A percentile compares a stretch with the other conserved stretches of the same genome.
phyloP scores from a whole-genome alignment of 2,797 vertebrate species.

The Lates japonicus region DNA sequence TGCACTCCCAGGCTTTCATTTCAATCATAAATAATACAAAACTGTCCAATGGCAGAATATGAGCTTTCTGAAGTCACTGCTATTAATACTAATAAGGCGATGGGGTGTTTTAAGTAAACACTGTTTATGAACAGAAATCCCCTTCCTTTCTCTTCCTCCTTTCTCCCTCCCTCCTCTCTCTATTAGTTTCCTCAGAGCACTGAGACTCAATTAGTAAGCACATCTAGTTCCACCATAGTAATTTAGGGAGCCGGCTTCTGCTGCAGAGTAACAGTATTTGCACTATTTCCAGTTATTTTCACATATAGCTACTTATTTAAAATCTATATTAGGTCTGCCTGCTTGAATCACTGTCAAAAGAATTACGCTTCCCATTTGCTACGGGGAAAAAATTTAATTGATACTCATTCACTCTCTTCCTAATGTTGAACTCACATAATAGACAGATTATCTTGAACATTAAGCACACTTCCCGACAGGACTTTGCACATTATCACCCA shows the following conservation, averaged over 20 bases:
- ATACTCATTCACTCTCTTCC: conserved; percentile 48
- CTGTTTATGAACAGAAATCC: conserved; percentile 77
- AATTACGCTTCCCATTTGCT: conserved; percentile 56
- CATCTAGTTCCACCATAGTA: conserved; percentile 54
- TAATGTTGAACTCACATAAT: conserved; percentile 58
- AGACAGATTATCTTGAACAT: conserved; percentile 71
- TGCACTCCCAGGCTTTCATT: conserved; percentile 79
- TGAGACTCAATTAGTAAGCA: conserved; percentile 75
- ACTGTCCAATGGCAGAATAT: conserved; percentile 85
- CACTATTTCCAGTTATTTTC: conserved; percentile 52
- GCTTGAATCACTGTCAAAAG: conserved; percentile 58
- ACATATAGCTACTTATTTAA: conserved; percentile 41
- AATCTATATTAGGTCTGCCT: conserved; percentile 58
- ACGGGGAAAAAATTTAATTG: conserved; percentile 56
- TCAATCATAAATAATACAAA: conserved; percentile 86
- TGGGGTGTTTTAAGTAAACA: conserved; percentile 80
- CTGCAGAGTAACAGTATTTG: conserved; percentile 47
- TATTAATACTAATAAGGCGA: conserved; percentile 88
- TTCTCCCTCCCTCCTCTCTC: conserved; percentile 25
- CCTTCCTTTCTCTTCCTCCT: conserved; percentile 15
- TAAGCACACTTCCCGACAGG: conserved; percentile 66
- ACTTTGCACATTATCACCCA: conserved; percentile 67
- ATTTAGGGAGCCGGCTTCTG: conserved; percentile 42
- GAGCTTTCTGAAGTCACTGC: conserved; percentile 85
- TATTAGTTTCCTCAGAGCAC: conserved; percentile 53